These are phyloP conservation scores for Odocoileus hemionus DNA, from an alignment of 2,113 vertebrate genomes.

Conservation along the genomic window DNA sequence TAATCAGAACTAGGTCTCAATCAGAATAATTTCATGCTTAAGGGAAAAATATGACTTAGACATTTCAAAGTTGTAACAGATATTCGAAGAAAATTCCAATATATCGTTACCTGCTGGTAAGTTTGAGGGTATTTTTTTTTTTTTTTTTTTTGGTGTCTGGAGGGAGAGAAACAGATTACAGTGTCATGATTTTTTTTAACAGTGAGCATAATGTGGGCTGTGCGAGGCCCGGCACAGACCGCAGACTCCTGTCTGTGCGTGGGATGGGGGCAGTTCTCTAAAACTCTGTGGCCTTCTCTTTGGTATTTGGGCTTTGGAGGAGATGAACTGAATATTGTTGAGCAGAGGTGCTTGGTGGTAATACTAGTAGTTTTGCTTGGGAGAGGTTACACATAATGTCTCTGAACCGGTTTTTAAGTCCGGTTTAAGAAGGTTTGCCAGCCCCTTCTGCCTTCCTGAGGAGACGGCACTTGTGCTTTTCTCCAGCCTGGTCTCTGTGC, in stretches of 20 bases:
- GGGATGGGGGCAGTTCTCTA: not conserved
- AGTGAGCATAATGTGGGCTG: not conserved
- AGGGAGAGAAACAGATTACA: not conserved
- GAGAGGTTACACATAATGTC: not conserved
- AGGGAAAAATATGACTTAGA: not conserved
- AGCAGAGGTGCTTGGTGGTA: not conserved
- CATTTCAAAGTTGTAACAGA: not conserved
- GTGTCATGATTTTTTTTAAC: not conserved
- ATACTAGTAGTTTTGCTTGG: not conserved
- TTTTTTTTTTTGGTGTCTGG: not conserved
- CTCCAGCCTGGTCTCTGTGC: not conserved
- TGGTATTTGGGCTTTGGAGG: not conserved
- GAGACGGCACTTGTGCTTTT: not conserved
- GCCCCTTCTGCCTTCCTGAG: not conserved
- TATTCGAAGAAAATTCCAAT: not conserved
- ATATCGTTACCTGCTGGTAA: not conserved
- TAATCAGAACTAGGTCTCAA: not conserved
- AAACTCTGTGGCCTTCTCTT: not conserved
- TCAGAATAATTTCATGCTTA: not conserved
- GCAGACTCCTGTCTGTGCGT: rapidly evolving
- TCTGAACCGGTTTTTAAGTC: not conserved
- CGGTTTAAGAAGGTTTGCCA: not conserved
- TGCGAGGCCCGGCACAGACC: no score
- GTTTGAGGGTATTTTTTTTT: not conserved
- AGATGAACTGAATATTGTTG: not conserved